Percentiles rank a stretch among this genome's conserved stretches.
phyloP scores from a whole-genome alignment of 2,797 vertebrate genomes.

The Microctenopoma steveboyesi region DNA sequence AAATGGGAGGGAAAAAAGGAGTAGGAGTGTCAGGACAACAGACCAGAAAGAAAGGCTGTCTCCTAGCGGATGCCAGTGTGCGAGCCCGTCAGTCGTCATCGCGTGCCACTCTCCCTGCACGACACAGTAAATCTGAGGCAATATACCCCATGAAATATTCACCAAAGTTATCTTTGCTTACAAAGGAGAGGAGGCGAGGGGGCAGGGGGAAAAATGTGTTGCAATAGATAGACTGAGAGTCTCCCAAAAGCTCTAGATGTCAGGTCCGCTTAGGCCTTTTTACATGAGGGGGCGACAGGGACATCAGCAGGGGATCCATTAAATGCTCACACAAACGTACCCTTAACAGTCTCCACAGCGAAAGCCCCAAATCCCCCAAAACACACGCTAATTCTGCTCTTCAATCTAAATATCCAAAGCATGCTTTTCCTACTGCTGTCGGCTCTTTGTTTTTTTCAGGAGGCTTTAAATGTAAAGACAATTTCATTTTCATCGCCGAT shows the following conservation, averaged over 20 bases:
- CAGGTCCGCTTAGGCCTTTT: conserved; percentile 63
- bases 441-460: neutral
- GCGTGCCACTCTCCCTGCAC: conserved; percentile 60
- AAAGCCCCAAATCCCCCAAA: conserved; percentile 23
- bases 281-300: conserved; percentile 20
- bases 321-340: conserved; percentile 69
- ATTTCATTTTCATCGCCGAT: conserved; percentile 1
- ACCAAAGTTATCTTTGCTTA: conserved; percentile 72
- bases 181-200: conserved; percentile 37
- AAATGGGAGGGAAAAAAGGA: conserved; percentile 41
- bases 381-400: conserved; percentile 30
- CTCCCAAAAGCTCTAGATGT: conserved; percentile 68
- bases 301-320: conserved; percentile 69
- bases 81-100: conserved; percentile 61
- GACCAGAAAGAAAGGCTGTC: conserved; percentile 62
- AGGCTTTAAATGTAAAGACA: neutral
- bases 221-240: conserved; percentile 41
- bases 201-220: conserved; percentile 27
- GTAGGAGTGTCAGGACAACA: conserved; percentile 50
- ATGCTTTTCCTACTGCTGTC: conserved; percentile 1
- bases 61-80: conserved; percentile 50
- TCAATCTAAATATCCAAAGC: conserved; percentile 28
- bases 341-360: conserved; percentile 32
- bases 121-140: conserved; percentile 71
- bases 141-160: conserved; percentile 77